Conservation (phyloP, 1,140 invertebrate genomes). For the Drosophila ambigua region DNA sequence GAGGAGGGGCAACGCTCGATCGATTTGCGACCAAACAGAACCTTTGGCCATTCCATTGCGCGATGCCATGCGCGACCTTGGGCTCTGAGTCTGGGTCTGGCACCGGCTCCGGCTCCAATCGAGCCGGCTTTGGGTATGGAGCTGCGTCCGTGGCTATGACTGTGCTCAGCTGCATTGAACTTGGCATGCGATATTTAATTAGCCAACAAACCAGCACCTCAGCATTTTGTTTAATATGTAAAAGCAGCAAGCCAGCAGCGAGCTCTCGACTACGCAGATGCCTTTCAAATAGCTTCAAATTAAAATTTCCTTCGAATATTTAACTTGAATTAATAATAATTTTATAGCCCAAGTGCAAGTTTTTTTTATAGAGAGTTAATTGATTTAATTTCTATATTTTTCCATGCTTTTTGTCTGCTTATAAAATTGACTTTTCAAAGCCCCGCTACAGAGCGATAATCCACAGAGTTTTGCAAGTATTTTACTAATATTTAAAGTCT, state of each 20-base stretch:
- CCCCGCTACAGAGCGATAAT: too few species aligned
- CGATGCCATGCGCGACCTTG: slow-evolving; percentile 24
- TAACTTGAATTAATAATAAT: too few species aligned
- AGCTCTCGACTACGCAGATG: background rate
- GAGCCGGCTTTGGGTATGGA: background rate
- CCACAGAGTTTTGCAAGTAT: too few species aligned
- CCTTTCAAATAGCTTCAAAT: background rate
- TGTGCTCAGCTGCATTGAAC: slow-evolving; percentile 61
- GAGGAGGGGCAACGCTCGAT: too few species aligned
- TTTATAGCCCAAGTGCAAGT: too few species aligned
- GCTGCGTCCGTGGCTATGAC: slow-evolving; percentile 10
- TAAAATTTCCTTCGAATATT: too few species aligned
- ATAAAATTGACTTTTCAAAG: too few species aligned
- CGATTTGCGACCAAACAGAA: slow-evolving; percentile 11
- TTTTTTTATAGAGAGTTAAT: too few species aligned
- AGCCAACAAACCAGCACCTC: slow-evolving; percentile 20
- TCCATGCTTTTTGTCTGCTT: too few species aligned
- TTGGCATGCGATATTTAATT: slow-evolving; percentile 66
- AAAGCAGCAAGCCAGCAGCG: slow-evolving; percentile 3
- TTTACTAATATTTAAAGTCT: too few species aligned
- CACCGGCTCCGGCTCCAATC: too few species aligned
- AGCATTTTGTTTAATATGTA: slow-evolving; percentile 37
- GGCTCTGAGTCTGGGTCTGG: background rate
- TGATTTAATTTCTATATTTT: too few species aligned
- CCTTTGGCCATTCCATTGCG: slow-evolving; percentile 25